A percentile compares a stretch with the other conserved stretches of the same genome.
phyloP scores from a whole-genome alignment of 2,888 invertebrate genomes.

The Drosophila mimica region DNA sequence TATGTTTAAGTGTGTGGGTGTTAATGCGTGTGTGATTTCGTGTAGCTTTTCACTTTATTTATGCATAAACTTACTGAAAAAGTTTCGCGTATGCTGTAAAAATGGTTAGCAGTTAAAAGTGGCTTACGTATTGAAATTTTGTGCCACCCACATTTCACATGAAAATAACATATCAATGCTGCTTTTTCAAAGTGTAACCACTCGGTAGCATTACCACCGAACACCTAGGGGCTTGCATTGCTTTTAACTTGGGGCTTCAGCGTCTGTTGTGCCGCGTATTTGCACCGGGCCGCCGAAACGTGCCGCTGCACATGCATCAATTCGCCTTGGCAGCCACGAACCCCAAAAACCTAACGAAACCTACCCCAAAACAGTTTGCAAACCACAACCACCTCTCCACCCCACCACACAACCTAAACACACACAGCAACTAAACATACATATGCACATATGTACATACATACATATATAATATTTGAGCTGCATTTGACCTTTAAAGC shows the following conservation, averaged over 20 bases:
- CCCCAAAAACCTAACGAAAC: slow-evolving; percentile 27
- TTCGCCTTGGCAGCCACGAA: slow-evolving; percentile 45
- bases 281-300: slow-evolving; percentile 52
- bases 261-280: slow-evolving; percentile 54
- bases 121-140: slow-evolving; percentile 50
- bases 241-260: slow-evolving; percentile 52
- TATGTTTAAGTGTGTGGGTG: background rate
- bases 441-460: background rate
- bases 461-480: background rate
- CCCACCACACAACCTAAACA: background rate
- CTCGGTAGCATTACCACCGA: background rate
- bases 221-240: slow-evolving; percentile 14
- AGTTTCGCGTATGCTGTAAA: slow-evolving; percentile 54
- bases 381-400: background rate
- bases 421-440: background rate
- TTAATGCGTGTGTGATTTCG: slow-evolving; percentile 13
- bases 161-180: slow-evolving; percentile 63
- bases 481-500: slow-evolving; percentile 6
- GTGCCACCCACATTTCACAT: slow-evolving; percentile 24
- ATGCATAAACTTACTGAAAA: slow-evolving; percentile 62
- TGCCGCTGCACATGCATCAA: slow-evolving; percentile 63
- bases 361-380: slow-evolving; percentile 1
- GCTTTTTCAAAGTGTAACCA: slow-evolving; percentile 49
- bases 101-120: slow-evolving; percentile 45
- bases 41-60: slow-evolving; percentile 65